Conservation (phyloP, 2,797 vertebrate genomes). For the Chromobotia macracanthus region DNA sequence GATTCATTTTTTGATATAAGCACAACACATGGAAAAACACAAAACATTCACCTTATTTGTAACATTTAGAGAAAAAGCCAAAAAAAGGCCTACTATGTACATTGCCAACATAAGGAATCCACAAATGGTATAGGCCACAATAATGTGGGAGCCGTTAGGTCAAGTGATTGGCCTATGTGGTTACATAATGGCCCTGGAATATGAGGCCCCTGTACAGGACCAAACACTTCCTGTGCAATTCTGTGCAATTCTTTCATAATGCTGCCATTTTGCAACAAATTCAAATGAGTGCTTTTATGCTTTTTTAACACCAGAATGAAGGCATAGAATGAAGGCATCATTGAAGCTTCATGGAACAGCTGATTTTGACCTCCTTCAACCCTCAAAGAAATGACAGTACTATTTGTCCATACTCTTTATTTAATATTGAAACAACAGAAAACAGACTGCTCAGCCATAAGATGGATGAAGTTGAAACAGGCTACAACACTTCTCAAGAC, state of each 20-base stretch:
- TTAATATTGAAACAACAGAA: background rate
- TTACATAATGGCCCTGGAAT: background rate
- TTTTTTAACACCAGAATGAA: background rate
- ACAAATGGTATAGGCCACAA: background rate
- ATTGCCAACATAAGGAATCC: constrained; percentile 13
- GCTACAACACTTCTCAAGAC: no score
- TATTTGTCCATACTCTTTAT: background rate
- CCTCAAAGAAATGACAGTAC: background rate
- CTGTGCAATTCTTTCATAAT: background rate
- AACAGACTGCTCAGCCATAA: background rate
- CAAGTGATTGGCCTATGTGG: constrained; percentile 11
- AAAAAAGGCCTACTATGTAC: background rate
- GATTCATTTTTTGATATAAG: background rate
- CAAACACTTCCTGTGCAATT: background rate
- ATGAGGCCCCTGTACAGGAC: background rate
- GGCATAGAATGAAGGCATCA: background rate
- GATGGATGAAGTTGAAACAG: background rate
- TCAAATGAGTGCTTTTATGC: background rate
- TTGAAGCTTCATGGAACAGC: background rate
- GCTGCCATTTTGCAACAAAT: background rate
- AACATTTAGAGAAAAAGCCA: background rate
- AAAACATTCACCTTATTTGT: background rate
- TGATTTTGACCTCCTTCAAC: background rate
- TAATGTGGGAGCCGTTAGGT: background rate
- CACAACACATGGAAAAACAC: background rate